phyloP scores from a whole-genome alignment of 2,113 vertebrate genomes.

The Condylura cristata region DNA sequence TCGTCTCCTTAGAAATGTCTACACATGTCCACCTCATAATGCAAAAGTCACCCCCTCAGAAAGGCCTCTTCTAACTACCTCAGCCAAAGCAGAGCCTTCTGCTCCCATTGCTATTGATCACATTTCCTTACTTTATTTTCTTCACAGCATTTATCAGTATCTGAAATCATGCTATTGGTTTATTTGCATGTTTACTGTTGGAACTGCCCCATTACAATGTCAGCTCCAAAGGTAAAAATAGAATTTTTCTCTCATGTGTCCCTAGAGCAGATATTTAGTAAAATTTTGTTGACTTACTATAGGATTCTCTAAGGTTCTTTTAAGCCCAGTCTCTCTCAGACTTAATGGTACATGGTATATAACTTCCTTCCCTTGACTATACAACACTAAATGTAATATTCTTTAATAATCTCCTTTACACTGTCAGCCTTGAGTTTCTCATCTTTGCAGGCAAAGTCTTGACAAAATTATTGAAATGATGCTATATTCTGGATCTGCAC shows the following conservation, averaged over 20 bases:
- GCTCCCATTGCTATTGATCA: neutral
- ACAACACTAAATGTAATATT: neutral
- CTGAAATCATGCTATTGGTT: neutral
- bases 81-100: neutral
- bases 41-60: neutral
- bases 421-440: neutral
- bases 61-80: neutral
- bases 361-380: neutral
- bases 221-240: neutral
- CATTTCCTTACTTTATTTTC: slow-evolving; percentile 9
- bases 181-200: neutral
- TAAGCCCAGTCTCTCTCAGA: neutral
- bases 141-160: neutral
- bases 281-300: neutral
- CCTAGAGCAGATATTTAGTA: neutral
- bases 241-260: neutral
- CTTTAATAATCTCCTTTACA: slow-evolving; percentile 6
- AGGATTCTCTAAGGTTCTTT: neutral
- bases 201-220: neutral
- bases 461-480: neutral
- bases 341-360: neutral
- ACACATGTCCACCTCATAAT: neutral
- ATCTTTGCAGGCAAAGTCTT: neutral
- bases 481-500: neutral
- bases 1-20: neutral